Evolutionary conservation across 2,113 vertebrate genomes (phyloP), one percentile per base, ranked within the genome.

Genomic region (Haplochromis vanheusdeni): DNA sequence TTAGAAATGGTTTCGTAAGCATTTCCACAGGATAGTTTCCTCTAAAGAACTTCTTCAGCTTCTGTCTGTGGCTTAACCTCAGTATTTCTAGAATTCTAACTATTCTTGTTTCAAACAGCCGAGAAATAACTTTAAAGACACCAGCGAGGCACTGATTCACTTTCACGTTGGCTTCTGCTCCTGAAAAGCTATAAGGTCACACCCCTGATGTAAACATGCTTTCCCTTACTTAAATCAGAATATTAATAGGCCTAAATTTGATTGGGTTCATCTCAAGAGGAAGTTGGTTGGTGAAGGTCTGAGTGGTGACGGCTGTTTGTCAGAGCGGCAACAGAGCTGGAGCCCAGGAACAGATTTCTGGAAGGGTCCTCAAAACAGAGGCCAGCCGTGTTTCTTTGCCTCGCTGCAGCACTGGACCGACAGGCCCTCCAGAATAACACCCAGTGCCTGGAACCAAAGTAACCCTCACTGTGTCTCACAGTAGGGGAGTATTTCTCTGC

Each of bases 181-280:
- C 60, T 35, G 68, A 79, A 87, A 83, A 56, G 2, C 37, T 17
- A 6, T 4, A 54, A 56, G 65, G 26, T 85, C 37, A n/a, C 23
- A 40, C n/a, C 21, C 49, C 23, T 52, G 82, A 89, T 9, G 6
- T 62, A 87, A 89, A 85, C 45, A 49, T 45, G 75, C 68, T 12
- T 75, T 73, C 37, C 83, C 28, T 6, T n/a, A 60, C 85, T 91
- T 90, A 86, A 37, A 87, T 68, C 88, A 87, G 79, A 90, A 85
- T 91, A 87, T 94, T 91, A 91, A 87, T 90, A 90, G 91, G 23
- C 45, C 54, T 81, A 81, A 92, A 93, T 95, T 94, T 93, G 88
- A 80, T 87, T 89, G 80, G 90, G 82, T 81, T 89, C 80, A 35
- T 90, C 86, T 93, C 91, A 40, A 80, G 88, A 81, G 88, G 79